phyloP scores from a whole-genome alignment of 2,113 vertebrate species.

The Procapra przewalskii region DNA sequence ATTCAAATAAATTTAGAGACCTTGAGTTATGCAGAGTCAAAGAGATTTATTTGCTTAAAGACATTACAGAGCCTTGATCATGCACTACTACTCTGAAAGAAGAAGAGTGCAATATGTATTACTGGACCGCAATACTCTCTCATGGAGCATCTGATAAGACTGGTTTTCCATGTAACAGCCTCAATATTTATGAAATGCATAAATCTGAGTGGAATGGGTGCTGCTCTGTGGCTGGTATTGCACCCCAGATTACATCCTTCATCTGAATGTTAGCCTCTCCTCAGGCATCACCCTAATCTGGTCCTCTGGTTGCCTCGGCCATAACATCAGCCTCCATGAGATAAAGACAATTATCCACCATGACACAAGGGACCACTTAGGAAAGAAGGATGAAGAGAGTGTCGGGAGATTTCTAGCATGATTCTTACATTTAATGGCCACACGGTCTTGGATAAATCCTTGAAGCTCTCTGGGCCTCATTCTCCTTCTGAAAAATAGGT shows the following conservation, averaged over 20 bases:
- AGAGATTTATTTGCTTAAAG: background rate
- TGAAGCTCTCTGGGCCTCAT: background rate
- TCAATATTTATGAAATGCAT: background rate
- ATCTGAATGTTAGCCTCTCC: background rate
- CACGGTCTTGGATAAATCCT: background rate
- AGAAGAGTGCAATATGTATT: background rate
- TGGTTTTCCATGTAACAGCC: background rate
- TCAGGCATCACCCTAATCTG: background rate
- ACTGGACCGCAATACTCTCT: background rate
- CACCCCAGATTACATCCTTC: background rate
- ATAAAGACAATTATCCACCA: background rate
- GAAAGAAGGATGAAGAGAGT: background rate
- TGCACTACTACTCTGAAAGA: background rate
- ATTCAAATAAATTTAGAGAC: constrained; percentile 16
- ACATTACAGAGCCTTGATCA: background rate
- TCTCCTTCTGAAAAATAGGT: background rate
- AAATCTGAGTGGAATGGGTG: background rate
- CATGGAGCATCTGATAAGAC: background rate
- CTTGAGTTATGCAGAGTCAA: background rate
- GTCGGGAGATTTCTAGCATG: background rate
- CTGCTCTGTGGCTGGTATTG: background rate
- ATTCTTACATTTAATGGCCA: background rate
- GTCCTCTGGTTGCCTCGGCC: background rate
- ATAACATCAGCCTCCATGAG: background rate
- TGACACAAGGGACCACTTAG: background rate